phyloP scores from a whole-genome alignment of 2,797 vertebrate species.

The Hapalemur alaotrensis region DNA sequence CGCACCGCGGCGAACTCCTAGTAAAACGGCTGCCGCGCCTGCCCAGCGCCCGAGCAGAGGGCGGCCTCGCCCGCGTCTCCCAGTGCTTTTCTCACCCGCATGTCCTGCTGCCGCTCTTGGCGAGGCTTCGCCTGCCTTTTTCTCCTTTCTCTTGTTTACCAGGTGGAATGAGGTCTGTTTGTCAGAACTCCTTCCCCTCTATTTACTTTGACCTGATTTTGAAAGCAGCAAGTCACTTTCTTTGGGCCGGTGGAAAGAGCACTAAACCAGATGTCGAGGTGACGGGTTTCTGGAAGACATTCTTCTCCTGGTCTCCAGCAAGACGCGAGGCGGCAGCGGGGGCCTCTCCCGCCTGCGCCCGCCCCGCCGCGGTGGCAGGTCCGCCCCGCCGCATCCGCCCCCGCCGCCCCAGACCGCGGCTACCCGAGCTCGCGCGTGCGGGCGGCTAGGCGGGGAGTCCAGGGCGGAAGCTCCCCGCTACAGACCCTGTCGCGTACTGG shows the following conservation, averaged over 20 bases:
- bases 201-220: slow-evolving; percentile 57
- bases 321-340: background rate
- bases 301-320: background rate
- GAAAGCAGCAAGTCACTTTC: slow-evolving; percentile 39
- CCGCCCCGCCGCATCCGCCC: background rate
- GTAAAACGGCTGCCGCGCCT: background rate
- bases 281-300: slow-evolving; percentile 53
- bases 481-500: background rate
- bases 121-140: background rate
- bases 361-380: background rate
- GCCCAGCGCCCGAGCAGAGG: background rate
- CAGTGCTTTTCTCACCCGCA: background rate
- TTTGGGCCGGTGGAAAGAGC: slow-evolving; percentile 31
- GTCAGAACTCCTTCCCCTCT: slow-evolving; percentile 39
- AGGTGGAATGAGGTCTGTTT: slow-evolving; percentile 11
- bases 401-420: background rate
- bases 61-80: background rate
- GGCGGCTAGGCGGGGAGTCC: background rate
- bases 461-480: slow-evolving; percentile 8
- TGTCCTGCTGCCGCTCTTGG: background rate
- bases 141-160: slow-evolving; percentile 38
- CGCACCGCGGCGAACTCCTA: background rate
- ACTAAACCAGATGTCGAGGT: slow-evolving; percentile 47
- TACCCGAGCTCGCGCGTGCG: background rate
- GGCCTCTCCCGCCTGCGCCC: background rate